Conservation (phyloP, 2,113 vertebrate species). For the Vanacampus margaritifer region DNA sequence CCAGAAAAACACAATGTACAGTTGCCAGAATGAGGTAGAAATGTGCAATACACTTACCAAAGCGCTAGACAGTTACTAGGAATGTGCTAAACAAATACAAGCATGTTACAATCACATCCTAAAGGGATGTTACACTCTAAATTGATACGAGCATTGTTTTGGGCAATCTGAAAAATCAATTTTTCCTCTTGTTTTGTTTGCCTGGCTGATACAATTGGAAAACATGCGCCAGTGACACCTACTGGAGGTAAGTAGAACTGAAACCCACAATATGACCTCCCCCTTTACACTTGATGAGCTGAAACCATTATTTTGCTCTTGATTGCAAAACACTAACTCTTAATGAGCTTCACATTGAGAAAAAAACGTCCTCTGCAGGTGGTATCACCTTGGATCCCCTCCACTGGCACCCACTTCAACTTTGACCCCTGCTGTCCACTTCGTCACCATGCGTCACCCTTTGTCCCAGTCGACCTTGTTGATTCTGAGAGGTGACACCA, state of each 20-base stretch:
- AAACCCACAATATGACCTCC: background rate
- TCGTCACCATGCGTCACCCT: slow-evolving; percentile 1
- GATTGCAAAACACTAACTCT: background rate
- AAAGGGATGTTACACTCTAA: background rate
- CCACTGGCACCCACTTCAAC: slow-evolving; percentile 2
- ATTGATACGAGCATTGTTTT: background rate
- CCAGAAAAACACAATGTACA: background rate
- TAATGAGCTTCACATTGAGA: too few species aligned
- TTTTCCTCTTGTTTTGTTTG: background rate
- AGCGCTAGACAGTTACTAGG: background rate
- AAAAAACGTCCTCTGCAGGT: background rate
- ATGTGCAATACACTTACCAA: background rate
- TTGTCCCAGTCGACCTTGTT: slow-evolving; percentile 46
- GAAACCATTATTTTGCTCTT: background rate
- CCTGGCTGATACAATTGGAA: background rate
- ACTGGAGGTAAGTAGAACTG: background rate
- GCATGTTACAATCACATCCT: background rate
- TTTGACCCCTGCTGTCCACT: slow-evolving; percentile 12
- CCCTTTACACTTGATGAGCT: background rate
- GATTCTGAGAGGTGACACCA: slow-evolving; percentile 33
- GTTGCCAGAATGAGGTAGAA: background rate
- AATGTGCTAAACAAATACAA: background rate
- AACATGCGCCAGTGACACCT: background rate
- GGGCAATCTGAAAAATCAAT: background rate
- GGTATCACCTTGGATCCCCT: background rate